phyloP scores from a whole-genome alignment of 2,797 vertebrate genomes.

The Alectoris magna region DNA sequence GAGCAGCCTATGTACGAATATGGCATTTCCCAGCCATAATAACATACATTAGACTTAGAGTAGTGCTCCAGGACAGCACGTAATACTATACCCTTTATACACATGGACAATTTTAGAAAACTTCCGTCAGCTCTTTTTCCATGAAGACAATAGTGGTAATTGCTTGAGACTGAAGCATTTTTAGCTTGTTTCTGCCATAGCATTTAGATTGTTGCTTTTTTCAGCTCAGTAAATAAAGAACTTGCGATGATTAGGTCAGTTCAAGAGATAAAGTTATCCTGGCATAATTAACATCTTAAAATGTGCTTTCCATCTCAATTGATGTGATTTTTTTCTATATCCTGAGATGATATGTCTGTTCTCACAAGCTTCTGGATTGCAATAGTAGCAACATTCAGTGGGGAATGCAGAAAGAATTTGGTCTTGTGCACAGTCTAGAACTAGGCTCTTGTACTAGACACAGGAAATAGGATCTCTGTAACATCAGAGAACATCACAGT shows the following conservation, averaged over 20 bases:
- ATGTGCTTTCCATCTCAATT: constrained; percentile 48
- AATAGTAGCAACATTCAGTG: neutral
- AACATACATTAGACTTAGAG: neutral
- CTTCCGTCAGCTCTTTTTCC: constrained; percentile 63
- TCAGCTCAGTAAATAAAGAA: constrained; percentile 62
- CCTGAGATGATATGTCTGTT: constrained; percentile 26
- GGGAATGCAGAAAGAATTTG: constrained; percentile 1
- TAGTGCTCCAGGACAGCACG: constrained; percentile 44
- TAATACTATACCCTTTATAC: constrained; percentile 52
- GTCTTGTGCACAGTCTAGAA: neutral
- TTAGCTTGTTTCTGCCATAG: constrained; percentile 50
- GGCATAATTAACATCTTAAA: constrained; percentile 64
- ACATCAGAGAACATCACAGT: neutral
- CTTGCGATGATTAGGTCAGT: constrained; percentile 71
- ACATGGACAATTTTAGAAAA: constrained; percentile 67
- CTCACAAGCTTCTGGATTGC: constrained; percentile 33
- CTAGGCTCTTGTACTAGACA: neutral
- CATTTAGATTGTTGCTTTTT: constrained; percentile 65
- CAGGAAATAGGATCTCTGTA: neutral
- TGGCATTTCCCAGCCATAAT: neutral
- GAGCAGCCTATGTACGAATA: neutral
- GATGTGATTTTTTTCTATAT: constrained; percentile 37
- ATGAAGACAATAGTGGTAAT: constrained; percentile 66
- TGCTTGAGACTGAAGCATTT: constrained; percentile 62
- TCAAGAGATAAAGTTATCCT: constrained; percentile 65